A percentile compares a stretch with the other conserved stretches of the same genome.
Evolutionary conservation across 2,888 invertebrate species (phyloP).

Genomic region (Arctia plantaginis): DNA sequence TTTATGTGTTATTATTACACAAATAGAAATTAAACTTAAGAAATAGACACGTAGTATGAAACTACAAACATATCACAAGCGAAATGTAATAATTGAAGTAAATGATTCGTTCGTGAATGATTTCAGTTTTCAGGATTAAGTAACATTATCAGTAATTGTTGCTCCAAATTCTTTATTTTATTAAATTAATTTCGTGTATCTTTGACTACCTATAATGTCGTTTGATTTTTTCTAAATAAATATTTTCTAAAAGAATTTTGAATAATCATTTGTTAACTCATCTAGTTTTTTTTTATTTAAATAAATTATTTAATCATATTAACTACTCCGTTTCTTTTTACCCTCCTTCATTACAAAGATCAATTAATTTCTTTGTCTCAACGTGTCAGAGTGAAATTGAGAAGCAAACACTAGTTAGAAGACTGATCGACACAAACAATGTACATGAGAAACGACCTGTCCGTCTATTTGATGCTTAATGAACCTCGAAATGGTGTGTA

Average conservation of each 20-base stretch:
- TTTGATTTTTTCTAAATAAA: no score
- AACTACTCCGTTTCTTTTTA: slow-evolving; percentile 72
- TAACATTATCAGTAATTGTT: background rate
- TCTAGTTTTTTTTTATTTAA: background rate
- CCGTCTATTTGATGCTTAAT: slow-evolving; percentile 74
- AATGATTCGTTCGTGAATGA: no score
- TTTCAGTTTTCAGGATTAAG: background rate
- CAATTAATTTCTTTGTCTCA: slow-evolving; percentile 85
- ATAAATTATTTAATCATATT: background rate
- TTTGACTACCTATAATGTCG: background rate
- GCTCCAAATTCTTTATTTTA: background rate
- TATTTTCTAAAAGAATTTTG: no score
- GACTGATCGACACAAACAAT: slow-evolving; percentile 75
- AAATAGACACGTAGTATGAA: background rate
- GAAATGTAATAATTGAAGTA: background rate
- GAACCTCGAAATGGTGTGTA: slow-evolving; percentile 73
- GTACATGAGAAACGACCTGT: slow-evolving; percentile 77
- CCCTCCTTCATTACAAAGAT: slow-evolving; percentile 80
- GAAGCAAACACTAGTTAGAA: slow-evolving; percentile 82
- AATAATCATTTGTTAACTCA: no score
- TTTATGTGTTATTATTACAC: background rate
- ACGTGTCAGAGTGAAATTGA: slow-evolving; percentile 83
- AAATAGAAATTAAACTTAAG: background rate
- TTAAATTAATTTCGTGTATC: background rate
- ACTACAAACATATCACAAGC: background rate